A percentile compares a stretch with the other conserved stretches of the same genome.
Conservation (phyloP, 2,797 vertebrate genomes). For the Synaphobranchus kaupii region DNA sequence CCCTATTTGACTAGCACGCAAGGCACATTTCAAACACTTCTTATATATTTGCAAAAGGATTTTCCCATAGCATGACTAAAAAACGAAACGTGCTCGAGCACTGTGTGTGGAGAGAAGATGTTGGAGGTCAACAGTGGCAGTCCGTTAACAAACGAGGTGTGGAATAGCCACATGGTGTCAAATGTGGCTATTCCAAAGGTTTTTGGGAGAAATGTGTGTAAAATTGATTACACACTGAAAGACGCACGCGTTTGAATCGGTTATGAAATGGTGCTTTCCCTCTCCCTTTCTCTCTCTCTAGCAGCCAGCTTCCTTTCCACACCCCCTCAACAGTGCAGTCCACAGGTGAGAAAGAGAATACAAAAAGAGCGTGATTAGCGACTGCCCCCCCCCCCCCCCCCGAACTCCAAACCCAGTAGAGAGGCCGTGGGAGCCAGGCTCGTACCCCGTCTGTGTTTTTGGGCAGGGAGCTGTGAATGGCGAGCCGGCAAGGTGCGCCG, state of each 20-base stretch:
- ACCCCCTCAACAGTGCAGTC: conserved; percentile 20
- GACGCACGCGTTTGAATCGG: not conserved
- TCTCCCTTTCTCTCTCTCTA: not conserved
- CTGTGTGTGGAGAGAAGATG: not conserved
- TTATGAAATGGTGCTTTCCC: not conserved
- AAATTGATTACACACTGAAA: not conserved
- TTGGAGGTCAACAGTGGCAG: not conserved
- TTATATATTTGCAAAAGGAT: not conserved
- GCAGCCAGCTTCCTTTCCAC: not conserved
- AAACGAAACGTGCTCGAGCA: not conserved
- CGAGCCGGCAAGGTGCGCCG: conserved; percentile 38
- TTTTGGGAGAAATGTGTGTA: not conserved
- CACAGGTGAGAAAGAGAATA: conserved; percentile 43
- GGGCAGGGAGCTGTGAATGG: conserved; percentile 42
- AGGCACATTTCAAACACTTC: not conserved
- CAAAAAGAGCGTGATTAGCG: conserved; percentile 30
- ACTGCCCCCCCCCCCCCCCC: conserved; percentile 40
- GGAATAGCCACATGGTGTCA: not conserved
- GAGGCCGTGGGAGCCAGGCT: conserved; percentile 5
- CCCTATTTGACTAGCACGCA: conserved; percentile 27
- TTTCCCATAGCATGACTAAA: not conserved
- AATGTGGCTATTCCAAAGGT: no score
- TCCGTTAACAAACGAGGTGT: not conserved
- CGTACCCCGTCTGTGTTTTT: conserved; percentile 56
- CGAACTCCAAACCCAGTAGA: conserved; percentile 40